Evolutionary conservation across 2,888 invertebrate species (phyloP).

Genomic region (Tricholauxania praeusta): DNA sequence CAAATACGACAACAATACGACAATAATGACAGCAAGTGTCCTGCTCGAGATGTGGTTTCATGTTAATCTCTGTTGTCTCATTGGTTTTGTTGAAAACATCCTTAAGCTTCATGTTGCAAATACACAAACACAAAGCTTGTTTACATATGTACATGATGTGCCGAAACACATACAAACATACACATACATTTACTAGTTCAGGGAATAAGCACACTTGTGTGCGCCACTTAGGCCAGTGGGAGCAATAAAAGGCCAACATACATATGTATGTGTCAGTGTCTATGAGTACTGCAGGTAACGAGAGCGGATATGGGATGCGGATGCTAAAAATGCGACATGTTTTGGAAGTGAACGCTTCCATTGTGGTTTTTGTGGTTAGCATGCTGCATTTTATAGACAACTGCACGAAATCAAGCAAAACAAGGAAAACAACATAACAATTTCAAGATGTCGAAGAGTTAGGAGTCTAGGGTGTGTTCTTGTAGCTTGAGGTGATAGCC

Average conservation of each 20-base stretch:
- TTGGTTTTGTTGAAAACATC: conserved; percentile 25
- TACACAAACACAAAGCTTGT: too few relatives aligned
- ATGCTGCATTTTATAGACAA: neutral
- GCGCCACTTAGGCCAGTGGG: neutral
- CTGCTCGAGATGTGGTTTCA: conserved; percentile 26
- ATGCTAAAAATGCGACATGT: conserved; percentile 21
- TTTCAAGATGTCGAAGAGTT: too few relatives aligned
- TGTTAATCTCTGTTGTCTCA: conserved; percentile 36
- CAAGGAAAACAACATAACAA: too few relatives aligned
- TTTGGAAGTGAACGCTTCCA: conserved; percentile 14
- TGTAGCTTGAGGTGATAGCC: too few relatives aligned
- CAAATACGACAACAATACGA: too few relatives aligned
- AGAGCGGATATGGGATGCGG: neutral
- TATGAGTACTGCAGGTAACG: neutral
- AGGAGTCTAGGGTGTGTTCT: too few relatives aligned
- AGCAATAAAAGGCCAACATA: neutral
- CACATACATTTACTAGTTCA: neutral
- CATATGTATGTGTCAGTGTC: neutral
- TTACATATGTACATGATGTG: neutral
- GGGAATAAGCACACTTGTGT: neutral
- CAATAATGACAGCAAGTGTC: conserved; percentile 18
- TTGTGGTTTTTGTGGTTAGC: conserved; percentile 10
- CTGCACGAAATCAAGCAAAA: conserved; percentile 1
- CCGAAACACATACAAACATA: neutral
- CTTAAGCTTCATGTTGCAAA: conserved; percentile 9